Percentiles rank a stretch among this genome's conserved stretches.
Evolutionary conservation across 1,140 invertebrate species (phyloP).

Genomic region (Calycopis cecrops): DNA sequence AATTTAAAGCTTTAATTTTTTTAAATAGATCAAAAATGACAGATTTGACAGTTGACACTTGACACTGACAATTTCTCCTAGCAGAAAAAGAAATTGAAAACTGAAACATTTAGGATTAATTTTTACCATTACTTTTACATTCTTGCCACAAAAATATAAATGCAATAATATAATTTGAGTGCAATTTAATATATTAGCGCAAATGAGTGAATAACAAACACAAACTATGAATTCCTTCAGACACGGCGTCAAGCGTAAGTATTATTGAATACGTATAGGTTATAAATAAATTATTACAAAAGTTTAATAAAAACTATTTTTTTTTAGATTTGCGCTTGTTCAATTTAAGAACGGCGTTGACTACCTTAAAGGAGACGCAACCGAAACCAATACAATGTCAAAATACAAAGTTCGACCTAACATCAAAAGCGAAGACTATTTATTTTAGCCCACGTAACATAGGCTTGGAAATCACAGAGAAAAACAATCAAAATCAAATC

Average conservation of each 20-base stretch:
- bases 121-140: no score
- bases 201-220: slow-evolving; percentile 1
- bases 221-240: neutral
- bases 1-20: no score
- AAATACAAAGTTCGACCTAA: slow-evolving; percentile 23
- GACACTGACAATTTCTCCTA: no score
- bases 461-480: slow-evolving; percentile 48
- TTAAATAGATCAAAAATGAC: no score
- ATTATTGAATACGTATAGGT: slow-evolving; percentile 2
- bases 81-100: no score
- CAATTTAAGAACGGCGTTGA: slow-evolving; percentile 50
- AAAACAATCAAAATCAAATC: slow-evolving; percentile 32
- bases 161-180: no score
- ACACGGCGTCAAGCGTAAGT: neutral
- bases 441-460: slow-evolving; percentile 45
- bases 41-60: no score
- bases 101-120: no score
- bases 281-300: slow-evolving; percentile 2
- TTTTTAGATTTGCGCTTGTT: slow-evolving; percentile 56
- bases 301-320: slow-evolving; percentile 14
- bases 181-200: neutral
- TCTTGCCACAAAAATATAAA: no score
- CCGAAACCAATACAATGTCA: slow-evolving; percentile 17
- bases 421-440: slow-evolving; percentile 37
- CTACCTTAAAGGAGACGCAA: slow-evolving; percentile 48